phyloP scores from a whole-genome alignment of 2,797 vertebrate genomes.

The Rhabdophis nuchalis region DNA sequence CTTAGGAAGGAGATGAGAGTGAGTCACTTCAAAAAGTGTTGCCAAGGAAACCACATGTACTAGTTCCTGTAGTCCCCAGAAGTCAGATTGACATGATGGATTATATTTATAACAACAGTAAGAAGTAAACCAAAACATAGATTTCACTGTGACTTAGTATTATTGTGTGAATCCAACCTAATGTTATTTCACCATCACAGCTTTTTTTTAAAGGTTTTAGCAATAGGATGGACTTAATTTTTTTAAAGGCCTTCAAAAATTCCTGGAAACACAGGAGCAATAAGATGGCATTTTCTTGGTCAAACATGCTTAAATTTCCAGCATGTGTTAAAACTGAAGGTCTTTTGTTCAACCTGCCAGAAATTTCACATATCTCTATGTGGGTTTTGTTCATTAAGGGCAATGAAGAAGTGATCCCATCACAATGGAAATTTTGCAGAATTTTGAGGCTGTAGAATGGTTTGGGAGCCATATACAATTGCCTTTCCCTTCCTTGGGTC shows the following conservation, averaged over 20 bases:
- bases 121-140: not conserved
- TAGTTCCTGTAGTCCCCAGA: not conserved
- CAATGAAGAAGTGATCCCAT: not conserved
- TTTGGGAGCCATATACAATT: not conserved
- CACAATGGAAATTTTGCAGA: not conserved
- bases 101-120: not conserved
- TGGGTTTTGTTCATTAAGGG: not conserved
- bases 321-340: not conserved
- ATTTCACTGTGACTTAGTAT: not conserved
- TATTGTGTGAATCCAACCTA: not conserved
- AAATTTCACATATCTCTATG: not conserved
- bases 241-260: not conserved
- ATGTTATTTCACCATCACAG: not conserved
- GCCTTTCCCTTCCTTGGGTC: not conserved
- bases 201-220: not conserved
- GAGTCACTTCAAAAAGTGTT: not conserved
- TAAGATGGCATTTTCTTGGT: not conserved
- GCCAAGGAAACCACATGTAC: not conserved
- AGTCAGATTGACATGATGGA: not conserved
- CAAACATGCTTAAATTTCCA: not conserved
- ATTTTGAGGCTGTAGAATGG: not conserved
- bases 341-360: not conserved
- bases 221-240: not conserved
- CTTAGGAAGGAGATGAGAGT: not conserved
- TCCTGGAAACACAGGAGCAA: not conserved